phyloP scores from a whole-genome alignment of 2,888 invertebrate genomes.

The Thymelicus sylvestris region DNA sequence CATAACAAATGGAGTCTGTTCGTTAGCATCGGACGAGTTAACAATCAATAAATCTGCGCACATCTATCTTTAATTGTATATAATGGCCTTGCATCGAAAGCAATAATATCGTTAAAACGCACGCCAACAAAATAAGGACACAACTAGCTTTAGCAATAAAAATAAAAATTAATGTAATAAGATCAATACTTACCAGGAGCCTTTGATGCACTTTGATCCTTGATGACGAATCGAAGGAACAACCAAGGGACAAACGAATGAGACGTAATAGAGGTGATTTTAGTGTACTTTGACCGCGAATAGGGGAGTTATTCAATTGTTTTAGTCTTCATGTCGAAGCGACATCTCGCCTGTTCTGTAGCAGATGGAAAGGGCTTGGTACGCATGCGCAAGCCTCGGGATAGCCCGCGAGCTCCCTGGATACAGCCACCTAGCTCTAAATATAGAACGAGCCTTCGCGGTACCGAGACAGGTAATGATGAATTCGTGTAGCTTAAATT shows the following conservation, averaged over 20 bases:
- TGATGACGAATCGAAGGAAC: neutral
- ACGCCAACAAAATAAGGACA: neutral
- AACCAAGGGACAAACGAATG: neutral
- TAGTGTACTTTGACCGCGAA: neutral
- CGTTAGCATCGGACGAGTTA: neutral
- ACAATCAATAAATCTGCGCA: conserved; percentile 12
- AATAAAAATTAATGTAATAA: neutral
- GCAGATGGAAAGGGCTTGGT: neutral
- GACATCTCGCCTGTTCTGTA: neutral
- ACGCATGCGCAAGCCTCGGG: conserved; percentile 9
- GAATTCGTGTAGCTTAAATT: too few relatives aligned
- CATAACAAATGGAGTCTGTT: neutral
- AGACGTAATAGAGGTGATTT: neutral
- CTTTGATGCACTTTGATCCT: neutral
- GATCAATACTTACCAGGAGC: neutral
- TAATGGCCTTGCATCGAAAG: neutral
- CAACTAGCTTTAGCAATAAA: neutral
- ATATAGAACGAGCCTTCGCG: conserved; percentile 6
- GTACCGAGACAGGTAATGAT: neutral
- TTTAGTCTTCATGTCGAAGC: conserved; percentile 15
- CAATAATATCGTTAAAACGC: neutral
- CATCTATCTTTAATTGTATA: neutral
- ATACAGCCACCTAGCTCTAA: conserved; percentile 2
- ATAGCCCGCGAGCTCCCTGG: neutral
- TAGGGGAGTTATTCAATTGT: neutral